These are phyloP conservation scores for Sebastes fasciatus DNA, from an alignment of 2,113 vertebrate species.

Conservation along the genomic window DNA sequence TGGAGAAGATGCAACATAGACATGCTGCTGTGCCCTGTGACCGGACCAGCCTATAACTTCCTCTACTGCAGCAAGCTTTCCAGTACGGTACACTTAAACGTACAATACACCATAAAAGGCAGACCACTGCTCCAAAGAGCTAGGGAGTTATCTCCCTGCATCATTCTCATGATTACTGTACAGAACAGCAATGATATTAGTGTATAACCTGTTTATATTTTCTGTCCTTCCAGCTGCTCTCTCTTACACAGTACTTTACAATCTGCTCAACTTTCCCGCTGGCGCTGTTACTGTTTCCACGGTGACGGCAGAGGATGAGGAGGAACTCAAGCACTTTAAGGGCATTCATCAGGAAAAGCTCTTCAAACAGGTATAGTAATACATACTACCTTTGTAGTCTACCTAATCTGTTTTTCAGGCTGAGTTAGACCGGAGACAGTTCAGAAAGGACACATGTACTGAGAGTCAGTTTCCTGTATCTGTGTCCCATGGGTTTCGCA, in stretches of 20 bases:
- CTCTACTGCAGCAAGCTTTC: conserved; percentile 76
- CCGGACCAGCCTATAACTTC: conserved; percentile 88
- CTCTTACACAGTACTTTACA: conserved; percentile 86
- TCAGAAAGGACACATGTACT: too few relatives aligned
- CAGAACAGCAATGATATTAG: neutral
- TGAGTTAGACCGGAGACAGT: too few relatives aligned
- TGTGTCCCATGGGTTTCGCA: too few relatives aligned
- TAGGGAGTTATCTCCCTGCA: neutral
- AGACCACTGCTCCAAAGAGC: too few relatives aligned
- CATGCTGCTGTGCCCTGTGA: conserved; percentile 90
- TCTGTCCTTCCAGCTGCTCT: conserved; percentile 72
- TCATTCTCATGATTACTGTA: neutral
- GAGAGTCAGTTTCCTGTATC: too few relatives aligned
- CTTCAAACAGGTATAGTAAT: conserved; percentile 82
- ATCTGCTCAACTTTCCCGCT: conserved; percentile 88
- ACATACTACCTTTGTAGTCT: too few relatives aligned
- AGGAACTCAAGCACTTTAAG: conserved; percentile 82
- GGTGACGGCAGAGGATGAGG: conserved; percentile 88
- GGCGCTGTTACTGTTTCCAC: conserved; percentile 89
- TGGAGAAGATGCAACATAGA: conserved; percentile 90
- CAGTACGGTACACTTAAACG: conserved; percentile 73
- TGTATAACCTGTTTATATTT: neutral
- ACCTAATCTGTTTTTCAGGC: too few relatives aligned
- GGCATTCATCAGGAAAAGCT: conserved; percentile 85
- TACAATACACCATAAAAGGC: neutral